Percentiles rank a stretch among this genome's conserved stretches.
Conservation (phyloP, 2,888 invertebrate species). For the Apomyelois bistriatella region DNA sequence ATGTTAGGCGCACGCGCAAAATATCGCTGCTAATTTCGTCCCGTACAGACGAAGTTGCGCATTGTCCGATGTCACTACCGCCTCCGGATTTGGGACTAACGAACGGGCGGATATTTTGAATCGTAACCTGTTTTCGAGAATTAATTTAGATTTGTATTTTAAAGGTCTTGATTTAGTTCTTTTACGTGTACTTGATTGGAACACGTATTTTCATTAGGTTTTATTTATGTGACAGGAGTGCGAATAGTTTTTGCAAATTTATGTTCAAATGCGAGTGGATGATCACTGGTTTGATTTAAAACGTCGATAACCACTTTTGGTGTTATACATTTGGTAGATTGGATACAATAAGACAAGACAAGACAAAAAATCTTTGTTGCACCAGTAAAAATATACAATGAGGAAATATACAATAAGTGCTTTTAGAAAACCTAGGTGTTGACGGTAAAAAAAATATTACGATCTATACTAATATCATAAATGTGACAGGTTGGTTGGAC, state of each 20-base stretch:
- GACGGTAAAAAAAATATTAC: too few species aligned
- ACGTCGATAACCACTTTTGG: too few species aligned
- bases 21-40: conserved; percentile 69
- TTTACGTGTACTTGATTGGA: neutral
- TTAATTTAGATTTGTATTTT: conserved; percentile 22
- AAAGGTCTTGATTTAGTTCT: conserved; percentile 11
- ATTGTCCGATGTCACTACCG: conserved; percentile 64
- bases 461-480: too few species aligned
- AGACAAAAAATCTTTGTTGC: too few species aligned
- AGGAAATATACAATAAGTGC: too few species aligned
- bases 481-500: too few species aligned
- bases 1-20: conserved; percentile 41
- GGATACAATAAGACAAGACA: too few species aligned
- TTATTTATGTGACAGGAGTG: neutral
- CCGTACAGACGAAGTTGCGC: conserved; percentile 61
- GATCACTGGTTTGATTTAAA: too few species aligned
- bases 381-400: too few species aligned
- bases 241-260: neutral
- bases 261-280: too few species aligned
- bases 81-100: conserved; percentile 42
- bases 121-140: conserved; percentile 39
- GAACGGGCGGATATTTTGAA: conserved; percentile 42
- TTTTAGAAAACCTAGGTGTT: too few species aligned
- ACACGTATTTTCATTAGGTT: neutral
- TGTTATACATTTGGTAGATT: too few species aligned